Evolutionary conservation across 2,797 vertebrate species (phyloP), one percentile per base, ranked within the genome.

Genomic region (Australoheros facetus): DNA sequence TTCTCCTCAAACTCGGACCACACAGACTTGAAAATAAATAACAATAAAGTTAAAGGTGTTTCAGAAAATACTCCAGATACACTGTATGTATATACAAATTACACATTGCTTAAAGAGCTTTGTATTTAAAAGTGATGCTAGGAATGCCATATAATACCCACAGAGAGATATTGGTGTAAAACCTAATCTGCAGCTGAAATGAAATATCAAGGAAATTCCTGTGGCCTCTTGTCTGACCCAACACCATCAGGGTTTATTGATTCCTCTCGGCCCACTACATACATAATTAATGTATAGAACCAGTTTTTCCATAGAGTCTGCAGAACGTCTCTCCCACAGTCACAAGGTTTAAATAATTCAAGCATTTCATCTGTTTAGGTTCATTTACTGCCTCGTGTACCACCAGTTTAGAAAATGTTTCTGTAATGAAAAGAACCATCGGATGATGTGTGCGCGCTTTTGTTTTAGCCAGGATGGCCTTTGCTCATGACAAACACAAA

Each of bases 261-360:
- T 93, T 88, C 71, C 74, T 81, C 13, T 70, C 3, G 14, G 76
- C 84, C 82, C 71, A 71, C 60, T 34, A 64, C 54, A 75, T 94
- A 55, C 73, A 93, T 94, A 88, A 91, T 92, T 92, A 78, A 94
- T 92, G 80, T 37, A 54, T 71, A 45, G 81, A 73, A 88, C 81
- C 81, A 14, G 64, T 87, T 90, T 87, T 75, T 81, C 85, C 81
- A 79, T 80, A 66, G 75, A 76, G 82, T 88, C 79, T 86, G 82
- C 86, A 90, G 75, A 88, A 85, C 58, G 66, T 55, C 72, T 73
- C 62, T 64, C 78, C 21, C 1, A 21, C 74, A 78, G 59, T 78
- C 75, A 72, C 39, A 23, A 71, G 77, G 73, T 82, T 74, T 91
- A 53, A 90, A 93, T 93, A 89, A 91, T 93, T 92, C 51, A 92